phyloP scores from a whole-genome alignment of 2,888 invertebrate genomes.

The Sarcophaga subvicina region DNA sequence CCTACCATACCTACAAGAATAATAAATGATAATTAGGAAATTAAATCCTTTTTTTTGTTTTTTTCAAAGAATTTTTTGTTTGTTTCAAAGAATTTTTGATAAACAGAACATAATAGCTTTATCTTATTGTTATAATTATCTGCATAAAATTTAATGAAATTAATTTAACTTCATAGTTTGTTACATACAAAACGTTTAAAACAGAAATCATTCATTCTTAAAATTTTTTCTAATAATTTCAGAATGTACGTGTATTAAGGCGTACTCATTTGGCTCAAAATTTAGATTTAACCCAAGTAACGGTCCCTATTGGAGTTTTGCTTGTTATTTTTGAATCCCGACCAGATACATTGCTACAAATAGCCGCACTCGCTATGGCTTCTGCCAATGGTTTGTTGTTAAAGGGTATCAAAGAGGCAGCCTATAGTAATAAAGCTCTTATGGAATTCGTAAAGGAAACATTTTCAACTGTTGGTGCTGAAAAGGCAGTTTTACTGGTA shows the following conservation, averaged over 20 bases:
- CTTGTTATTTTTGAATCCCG: conserved; percentile 97
- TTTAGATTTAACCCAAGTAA: conserved; percentile 93
- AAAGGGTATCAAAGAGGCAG: conserved; percentile 99
- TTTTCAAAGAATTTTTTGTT: too few species aligned
- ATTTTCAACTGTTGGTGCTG: conserved; percentile 90
- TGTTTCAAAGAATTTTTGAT: too few species aligned
- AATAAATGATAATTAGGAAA: too few species aligned
- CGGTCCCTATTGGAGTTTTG: conserved; percentile 98
- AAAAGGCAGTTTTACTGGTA: conserved; percentile 92
- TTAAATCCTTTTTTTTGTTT: too few species aligned
- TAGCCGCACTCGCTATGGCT: conserved; percentile 97
- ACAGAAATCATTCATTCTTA: too few species aligned
- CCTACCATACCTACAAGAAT: too few species aligned
- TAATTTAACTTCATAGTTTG: too few species aligned
- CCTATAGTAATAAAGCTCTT: conserved; percentile 93
- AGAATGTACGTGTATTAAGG: conserved; percentile 87
- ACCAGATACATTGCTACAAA: conserved; percentile 98
- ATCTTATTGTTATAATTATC: too few species aligned
- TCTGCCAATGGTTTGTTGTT: conserved; percentile 97
- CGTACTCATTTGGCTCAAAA: conserved; percentile 91
- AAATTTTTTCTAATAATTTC: conserved; percentile 31
- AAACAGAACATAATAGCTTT: too few species aligned
- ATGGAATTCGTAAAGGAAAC: conserved; percentile 97
- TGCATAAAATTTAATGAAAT: too few species aligned
- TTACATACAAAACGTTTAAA: too few species aligned